Conservation (phyloP, 1,140 invertebrate species). For the Ceratoteleas bidentatus region DNA sequence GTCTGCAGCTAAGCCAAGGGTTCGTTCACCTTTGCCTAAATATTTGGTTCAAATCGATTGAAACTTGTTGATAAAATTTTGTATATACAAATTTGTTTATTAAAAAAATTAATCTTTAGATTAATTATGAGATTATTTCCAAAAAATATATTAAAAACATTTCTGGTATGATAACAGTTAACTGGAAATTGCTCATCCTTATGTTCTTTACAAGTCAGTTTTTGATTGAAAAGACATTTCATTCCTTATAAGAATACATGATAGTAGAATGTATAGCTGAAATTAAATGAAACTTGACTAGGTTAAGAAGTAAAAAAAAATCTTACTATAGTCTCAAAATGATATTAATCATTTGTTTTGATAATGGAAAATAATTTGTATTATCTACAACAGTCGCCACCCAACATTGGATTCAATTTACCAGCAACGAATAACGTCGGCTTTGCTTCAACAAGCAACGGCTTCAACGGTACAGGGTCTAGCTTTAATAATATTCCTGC, state of each 20-base stretch:
- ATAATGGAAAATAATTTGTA: background rate
- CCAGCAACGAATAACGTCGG: constrained; percentile 65
- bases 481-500: constrained; percentile 73
- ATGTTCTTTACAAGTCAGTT: too few relatives aligned
- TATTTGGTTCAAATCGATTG: too few relatives aligned
- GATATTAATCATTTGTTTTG: background rate
- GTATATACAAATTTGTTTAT: too few relatives aligned
- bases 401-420: constrained; percentile 76
- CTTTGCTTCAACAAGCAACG: constrained; percentile 75
- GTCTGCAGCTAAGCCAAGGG: constrained; percentile 72
- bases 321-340: too few relatives aligned
- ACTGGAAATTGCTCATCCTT: too few relatives aligned
- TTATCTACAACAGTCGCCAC: constrained; percentile 68
- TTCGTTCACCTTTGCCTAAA: constrained; percentile 22
- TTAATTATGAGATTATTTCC: too few relatives aligned
- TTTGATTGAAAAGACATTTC: too few relatives aligned
- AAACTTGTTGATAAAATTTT: too few relatives aligned
- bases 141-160: too few relatives aligned
- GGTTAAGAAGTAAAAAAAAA: too few relatives aligned
- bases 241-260: background rate
- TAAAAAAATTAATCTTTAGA: background rate
- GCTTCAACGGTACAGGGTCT: constrained; percentile 74
- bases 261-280: too few relatives aligned
- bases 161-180: too few relatives aligned
- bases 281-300: background rate